phyloP scores from a whole-genome alignment of 2,113 vertebrate genomes.

The Arizona elegans region DNA sequence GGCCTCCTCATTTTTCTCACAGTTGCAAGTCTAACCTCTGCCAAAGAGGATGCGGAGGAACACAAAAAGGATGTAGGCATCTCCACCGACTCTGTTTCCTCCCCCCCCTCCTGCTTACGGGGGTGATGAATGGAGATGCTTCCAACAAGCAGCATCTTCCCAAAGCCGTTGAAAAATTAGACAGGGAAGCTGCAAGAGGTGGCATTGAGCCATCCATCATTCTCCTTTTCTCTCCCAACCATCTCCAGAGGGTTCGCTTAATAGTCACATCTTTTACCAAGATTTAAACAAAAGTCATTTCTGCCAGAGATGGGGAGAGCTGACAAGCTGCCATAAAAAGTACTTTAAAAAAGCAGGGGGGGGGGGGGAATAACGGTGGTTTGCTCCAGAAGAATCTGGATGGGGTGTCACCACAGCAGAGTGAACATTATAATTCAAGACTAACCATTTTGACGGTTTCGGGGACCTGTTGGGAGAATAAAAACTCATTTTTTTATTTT shows the following conservation, averaged over 20 bases:
- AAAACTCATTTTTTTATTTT: background rate
- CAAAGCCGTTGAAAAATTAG: conserved; percentile 52
- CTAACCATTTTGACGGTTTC: background rate
- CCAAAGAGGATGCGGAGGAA: background rate
- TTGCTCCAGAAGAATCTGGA: background rate
- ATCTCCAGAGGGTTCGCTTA: conserved; percentile 22
- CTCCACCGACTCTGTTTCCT: background rate
- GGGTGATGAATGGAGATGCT: conserved; percentile 47
- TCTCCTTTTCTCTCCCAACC: conserved; percentile 40
- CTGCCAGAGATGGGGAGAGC: conserved; percentile 37
- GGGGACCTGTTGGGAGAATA: background rate
- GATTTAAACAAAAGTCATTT: conserved; percentile 61
- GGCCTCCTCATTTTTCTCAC: background rate
- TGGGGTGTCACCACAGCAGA: background rate
- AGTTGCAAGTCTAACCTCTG: conserved; percentile 13
- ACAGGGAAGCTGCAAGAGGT: conserved; percentile 41
- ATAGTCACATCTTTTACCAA: conserved; percentile 56
- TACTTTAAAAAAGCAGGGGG: background rate
- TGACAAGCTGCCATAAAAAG: conserved; percentile 36
- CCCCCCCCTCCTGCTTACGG: conserved; percentile 32
- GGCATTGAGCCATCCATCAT: conserved; percentile 34
- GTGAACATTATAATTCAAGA: background rate
- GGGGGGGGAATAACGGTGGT: background rate
- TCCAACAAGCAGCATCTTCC: conserved; percentile 43
- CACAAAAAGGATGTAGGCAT: background rate